Percentiles rank a stretch among this genome's conserved stretches.
Evolutionary conservation across 1,140 invertebrate species (phyloP).

Genomic region (Calliopsis andreniformis): DNA sequence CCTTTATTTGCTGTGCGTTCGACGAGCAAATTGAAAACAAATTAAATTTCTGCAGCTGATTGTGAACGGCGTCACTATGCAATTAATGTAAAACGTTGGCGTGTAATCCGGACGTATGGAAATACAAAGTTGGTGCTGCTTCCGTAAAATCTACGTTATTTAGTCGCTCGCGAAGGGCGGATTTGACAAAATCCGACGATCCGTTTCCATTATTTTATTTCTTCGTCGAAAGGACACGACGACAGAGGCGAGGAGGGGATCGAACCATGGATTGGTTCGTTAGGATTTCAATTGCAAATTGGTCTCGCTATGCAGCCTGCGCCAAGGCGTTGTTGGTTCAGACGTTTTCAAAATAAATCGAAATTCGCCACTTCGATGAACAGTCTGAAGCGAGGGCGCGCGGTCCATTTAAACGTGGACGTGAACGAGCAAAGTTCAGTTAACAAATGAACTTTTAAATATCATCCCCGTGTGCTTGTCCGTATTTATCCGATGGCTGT

Average conservation of each 20-base stretch:
- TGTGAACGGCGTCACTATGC: conserved; percentile 24
- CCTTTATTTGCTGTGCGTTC: conserved; percentile 43
- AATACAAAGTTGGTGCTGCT: conserved; percentile 26
- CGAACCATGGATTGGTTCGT: conserved; percentile 21
- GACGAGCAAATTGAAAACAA: conserved; percentile 63
- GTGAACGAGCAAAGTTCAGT: neutral
- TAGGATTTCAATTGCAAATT: conserved; percentile 41
- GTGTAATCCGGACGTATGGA: conserved; percentile 45
- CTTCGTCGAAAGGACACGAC: conserved; percentile 26
- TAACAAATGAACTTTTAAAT: neutral
- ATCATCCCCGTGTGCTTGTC: neutral
- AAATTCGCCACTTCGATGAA: neutral
- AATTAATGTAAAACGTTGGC: conserved; percentile 65
- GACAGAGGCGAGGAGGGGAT: neutral
- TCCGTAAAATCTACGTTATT: neutral
- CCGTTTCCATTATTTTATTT: conserved; percentile 27
- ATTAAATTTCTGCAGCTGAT: conserved; percentile 61
- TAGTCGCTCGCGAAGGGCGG: neutral
- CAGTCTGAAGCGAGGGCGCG: too few relatives aligned
- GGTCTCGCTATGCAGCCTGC: neutral
- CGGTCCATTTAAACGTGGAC: too few relatives aligned
- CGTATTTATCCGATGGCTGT: neutral
- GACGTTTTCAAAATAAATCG: neutral
- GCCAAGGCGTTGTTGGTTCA: neutral
- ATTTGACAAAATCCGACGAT: conserved; percentile 8